Percentiles rank a stretch among this genome's conserved stretches.
Conservation (phyloP, 2,797 vertebrate genomes). For the Squalus acanthias region DNA sequence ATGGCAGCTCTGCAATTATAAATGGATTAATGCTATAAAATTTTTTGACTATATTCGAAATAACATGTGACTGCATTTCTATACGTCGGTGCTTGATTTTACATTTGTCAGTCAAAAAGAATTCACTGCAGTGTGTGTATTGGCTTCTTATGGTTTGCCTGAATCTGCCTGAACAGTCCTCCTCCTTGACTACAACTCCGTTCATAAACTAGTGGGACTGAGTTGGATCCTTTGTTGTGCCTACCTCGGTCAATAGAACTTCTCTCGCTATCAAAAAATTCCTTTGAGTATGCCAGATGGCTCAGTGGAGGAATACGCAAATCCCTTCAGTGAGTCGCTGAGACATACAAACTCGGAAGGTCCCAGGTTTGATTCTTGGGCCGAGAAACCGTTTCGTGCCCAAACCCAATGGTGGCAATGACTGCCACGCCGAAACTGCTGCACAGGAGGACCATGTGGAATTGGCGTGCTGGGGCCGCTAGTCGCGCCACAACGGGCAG, state of each 20-base stretch:
- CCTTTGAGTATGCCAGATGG: background rate
- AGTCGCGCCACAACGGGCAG: background rate
- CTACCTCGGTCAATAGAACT: background rate
- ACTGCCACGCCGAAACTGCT: background rate
- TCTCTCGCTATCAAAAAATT: background rate
- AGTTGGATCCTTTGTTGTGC: background rate
- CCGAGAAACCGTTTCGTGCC: background rate
- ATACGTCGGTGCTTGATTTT: background rate
- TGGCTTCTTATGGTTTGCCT: background rate
- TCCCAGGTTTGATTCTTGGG: background rate
- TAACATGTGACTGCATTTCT: background rate
- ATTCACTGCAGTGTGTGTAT: constrained; percentile 3
- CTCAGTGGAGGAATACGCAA: background rate
- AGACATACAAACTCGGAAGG: background rate
- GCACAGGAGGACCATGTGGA: too few relatives aligned
- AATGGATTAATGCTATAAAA: background rate
- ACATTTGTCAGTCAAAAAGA: background rate
- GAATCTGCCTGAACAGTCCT: background rate
- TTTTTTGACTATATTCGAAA: background rate
- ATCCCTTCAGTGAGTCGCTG: background rate
- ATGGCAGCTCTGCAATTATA: background rate
- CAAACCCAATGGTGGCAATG: background rate
- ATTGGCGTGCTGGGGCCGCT: background rate
- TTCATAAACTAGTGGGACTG: background rate
- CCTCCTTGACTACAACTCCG: background rate